Evolutionary conservation across 1,140 invertebrate genomes (phyloP).

Genomic region (Brachystomella parvula): DNA sequence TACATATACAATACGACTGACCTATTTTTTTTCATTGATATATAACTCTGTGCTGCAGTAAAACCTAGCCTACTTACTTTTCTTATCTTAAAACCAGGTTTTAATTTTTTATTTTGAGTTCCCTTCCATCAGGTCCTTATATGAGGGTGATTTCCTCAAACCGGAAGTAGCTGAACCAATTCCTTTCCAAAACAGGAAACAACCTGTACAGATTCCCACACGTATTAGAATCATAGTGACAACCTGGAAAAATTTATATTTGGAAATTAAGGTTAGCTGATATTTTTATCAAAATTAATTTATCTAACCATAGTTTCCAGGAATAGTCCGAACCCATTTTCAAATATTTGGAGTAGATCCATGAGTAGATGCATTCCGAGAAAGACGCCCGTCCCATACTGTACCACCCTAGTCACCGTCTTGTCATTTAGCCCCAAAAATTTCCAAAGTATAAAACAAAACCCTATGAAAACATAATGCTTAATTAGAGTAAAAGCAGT

Average conservation of each 20-base stretch:
- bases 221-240: not conserved
- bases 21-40: too few relatives aligned
- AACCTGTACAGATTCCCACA: not conserved
- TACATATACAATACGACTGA: too few relatives aligned
- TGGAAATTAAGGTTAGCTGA: too few relatives aligned
- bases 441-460: slow-evolving; percentile 33
- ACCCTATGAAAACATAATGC: slow-evolving; percentile 11
- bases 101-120: too few relatives aligned
- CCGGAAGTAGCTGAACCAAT: not conserved
- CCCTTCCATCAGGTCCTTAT: not conserved
- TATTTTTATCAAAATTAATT: slow-evolving; percentile 1
- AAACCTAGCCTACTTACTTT: too few relatives aligned
- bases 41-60: too few relatives aligned
- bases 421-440: slow-evolving; percentile 35
- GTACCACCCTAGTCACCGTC: slow-evolving; percentile 24
- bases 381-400: slow-evolving; percentile 22
- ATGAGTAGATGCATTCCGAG: slow-evolving; percentile 20
- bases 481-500: not conserved
- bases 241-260: not conserved
- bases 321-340: slow-evolving; percentile 6
- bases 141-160: not conserved
- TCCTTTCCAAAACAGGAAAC: not conserved
- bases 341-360: slow-evolving; percentile 23
- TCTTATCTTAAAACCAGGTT: too few relatives aligned
- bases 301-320: slow-evolving; percentile 15